Conservation (phyloP, 2,113 vertebrate species). For the Dasyprocta punctata region DNA sequence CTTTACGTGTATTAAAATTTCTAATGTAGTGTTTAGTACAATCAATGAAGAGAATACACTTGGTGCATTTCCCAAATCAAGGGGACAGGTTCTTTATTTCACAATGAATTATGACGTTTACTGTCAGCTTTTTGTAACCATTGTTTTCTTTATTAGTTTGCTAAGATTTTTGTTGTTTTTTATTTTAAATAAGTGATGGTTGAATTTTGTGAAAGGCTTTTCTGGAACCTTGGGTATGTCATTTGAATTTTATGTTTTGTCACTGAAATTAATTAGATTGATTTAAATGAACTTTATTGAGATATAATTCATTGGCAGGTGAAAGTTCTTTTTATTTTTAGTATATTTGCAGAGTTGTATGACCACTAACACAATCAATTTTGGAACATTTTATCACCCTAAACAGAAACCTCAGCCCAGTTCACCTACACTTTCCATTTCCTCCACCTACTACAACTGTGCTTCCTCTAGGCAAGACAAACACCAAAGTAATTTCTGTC, state of each 20-base stretch:
- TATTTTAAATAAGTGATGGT: neutral
- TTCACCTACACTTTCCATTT: neutral
- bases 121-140: neutral
- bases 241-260: neutral
- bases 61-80: neutral
- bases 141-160: neutral
- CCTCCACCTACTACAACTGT: neutral
- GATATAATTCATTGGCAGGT: neutral
- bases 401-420: neutral
- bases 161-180: neutral
- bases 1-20: neutral
- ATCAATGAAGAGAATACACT: neutral
- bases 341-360: neutral
- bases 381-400: neutral
- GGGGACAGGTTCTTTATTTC: neutral
- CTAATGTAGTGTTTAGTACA: neutral
- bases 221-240: neutral
- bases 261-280: neutral
- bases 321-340: neutral
- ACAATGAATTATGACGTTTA: neutral
- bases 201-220: constrained; percentile 12
- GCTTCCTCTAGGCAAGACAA: neutral
- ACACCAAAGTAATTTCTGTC: neutral
- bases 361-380: neutral
- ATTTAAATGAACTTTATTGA: neutral